Evolutionary conservation across 2,113 vertebrate genomes (phyloP).

Genomic region (Vidua chalybeata): DNA sequence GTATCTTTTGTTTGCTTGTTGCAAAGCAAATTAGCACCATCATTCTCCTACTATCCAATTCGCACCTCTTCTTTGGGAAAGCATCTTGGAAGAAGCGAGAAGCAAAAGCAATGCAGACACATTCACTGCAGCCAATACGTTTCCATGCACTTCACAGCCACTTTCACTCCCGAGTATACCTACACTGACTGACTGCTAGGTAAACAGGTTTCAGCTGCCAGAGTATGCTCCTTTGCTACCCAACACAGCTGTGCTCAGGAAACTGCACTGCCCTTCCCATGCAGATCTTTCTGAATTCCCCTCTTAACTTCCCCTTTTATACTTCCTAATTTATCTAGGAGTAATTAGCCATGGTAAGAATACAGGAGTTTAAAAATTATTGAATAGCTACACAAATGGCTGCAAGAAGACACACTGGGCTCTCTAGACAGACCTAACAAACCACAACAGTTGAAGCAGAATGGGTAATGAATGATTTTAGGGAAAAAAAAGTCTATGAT

Average conservation of each 20-base stretch:
- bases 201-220: neutral
- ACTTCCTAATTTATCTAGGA: neutral
- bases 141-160: neutral
- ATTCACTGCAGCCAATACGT: neutral
- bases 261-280: neutral
- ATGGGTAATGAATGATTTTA: neutral
- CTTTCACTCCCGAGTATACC: neutral
- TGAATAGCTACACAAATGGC: neutral
- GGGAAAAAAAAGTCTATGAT: neutral
- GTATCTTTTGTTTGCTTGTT: neutral
- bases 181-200: neutral
- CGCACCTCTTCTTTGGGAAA: neutral
- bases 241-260: neutral
- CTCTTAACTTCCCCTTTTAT: neutral
- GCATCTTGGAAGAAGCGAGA: neutral
- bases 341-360: neutral
- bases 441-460: neutral
- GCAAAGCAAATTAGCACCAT: neutral
- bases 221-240: neutral
- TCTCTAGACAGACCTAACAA: neutral
- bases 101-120: neutral
- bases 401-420: neutral
- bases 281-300: neutral
- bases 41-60: neutral
- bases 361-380: neutral